phyloP scores from a whole-genome alignment of 1,140 invertebrate genomes.

The Latrodectus geometricus region DNA sequence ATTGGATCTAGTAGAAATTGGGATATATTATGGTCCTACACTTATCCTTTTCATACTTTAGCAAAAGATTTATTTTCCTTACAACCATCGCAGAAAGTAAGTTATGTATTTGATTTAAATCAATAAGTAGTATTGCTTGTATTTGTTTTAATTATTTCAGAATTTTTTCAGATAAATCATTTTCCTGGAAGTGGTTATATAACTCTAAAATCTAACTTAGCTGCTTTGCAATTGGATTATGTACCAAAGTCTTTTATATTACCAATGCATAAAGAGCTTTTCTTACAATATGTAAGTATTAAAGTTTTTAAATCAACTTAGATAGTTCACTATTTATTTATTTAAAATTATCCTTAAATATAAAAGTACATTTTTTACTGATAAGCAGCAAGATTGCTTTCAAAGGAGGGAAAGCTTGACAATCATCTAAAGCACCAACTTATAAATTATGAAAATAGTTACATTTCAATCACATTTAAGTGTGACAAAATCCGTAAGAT shows the following conservation, averaged over 20 bases:
- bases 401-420: too few relatives aligned
- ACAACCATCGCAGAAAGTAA: constrained; percentile 78
- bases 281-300: constrained; percentile 78
- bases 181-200: constrained; percentile 95
- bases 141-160: not conserved
- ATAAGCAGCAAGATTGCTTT: too few relatives aligned
- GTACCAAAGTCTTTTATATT: constrained; percentile 90
- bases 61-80: constrained; percentile 75
- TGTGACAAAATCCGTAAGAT: too few relatives aligned
- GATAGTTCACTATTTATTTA: too few relatives aligned
- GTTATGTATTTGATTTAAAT: constrained; percentile 36
- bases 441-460: too few relatives aligned
- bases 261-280: constrained; percentile 79
- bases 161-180: constrained; percentile 81
- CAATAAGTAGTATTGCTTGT: not conserved
- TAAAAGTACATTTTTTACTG: too few relatives aligned
- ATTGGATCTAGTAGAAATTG: constrained; percentile 70
- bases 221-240: constrained; percentile 79
- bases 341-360: too few relatives aligned
- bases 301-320: not conserved
- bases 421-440: too few relatives aligned
- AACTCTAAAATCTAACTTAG: constrained; percentile 93
- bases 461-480: too few relatives aligned
- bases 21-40: constrained; percentile 92
- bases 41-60: constrained; percentile 82